These are phyloP conservation scores for Chelonia mydas DNA, from an alignment of 2,797 vertebrate species.

Conservation along the genomic window DNA sequence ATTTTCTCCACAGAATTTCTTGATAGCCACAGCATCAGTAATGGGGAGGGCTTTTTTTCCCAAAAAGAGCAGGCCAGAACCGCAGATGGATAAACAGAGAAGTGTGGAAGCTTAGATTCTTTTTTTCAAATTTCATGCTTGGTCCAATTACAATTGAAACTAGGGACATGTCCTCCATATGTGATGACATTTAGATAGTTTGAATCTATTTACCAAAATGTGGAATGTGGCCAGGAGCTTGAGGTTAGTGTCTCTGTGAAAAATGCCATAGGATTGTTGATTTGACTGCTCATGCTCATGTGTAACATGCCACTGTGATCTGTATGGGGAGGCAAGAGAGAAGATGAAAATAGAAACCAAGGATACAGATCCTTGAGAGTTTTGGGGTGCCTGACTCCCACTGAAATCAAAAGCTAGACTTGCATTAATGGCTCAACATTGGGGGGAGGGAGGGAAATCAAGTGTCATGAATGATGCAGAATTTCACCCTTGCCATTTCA, in stretches of 20 bases:
- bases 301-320: neutral
- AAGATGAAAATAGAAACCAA: neutral
- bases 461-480: neutral
- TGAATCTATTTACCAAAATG: neutral
- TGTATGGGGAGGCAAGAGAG: neutral
- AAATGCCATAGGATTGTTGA: neutral
- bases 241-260: neutral
- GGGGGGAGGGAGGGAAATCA: neutral
- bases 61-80: neutral
- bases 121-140: neutral
- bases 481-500: neutral
- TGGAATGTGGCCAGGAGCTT: neutral
- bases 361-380: neutral
- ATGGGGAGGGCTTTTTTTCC: neutral
- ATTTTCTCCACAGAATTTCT: neutral
- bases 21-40: neutral
- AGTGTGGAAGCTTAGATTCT: neutral
- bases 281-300: neutral
- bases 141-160: neutral
- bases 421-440: neutral
- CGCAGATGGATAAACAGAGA: neutral
- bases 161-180: neutral
- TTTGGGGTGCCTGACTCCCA: no score
- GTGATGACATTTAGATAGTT: neutral
- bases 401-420: no score